Evolutionary conservation across 2,797 vertebrate species (phyloP), one percentile per base, ranked within the genome.

Genomic region (Hydrocynus forskahlii): DNA sequence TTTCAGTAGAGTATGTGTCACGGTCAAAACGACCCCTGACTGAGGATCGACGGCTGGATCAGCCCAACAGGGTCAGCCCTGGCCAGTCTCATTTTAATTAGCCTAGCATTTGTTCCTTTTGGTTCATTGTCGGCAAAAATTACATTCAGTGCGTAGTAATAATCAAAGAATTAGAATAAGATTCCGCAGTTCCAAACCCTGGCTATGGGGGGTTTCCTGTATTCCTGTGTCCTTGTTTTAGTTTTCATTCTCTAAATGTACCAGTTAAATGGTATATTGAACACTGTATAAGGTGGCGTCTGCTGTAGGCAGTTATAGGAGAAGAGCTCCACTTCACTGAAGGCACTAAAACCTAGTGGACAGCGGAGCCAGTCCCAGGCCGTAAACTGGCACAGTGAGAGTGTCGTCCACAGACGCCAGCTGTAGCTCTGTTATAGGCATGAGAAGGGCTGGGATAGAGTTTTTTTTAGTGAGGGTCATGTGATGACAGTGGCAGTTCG

Each of bases 171-270:
- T 63, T 71, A 45, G 9, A n/a, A 21, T 50, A 23, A 50, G 10
- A 69, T 64, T 76, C 16, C 50, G 2, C 50, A 52, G 50, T 21
- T n/a, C 54, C 5, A 0, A 7, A 1, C 8, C n/a, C 19, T 21
- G 55, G 19, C n/a, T 59, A n/a, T n/a, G n/a, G n/a, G n/a, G n/a
- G n/a, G n/a, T n/a, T n/a, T n/a, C n/a, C n/a, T n/a, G n/a, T n/a
- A n/a, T 55, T 68, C 70, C 85, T 83, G 76, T 85, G 87, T 85
- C 89, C 88, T 88, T 25, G 54, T 52, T 78, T 77, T 81, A 59
- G 35, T 35, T 35, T 35, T 35, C 4, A 35, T 35, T 35, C 74
- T 92, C 80, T 86, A 92, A 88, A 92, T 93, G 91, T 91, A 92
- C 91, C 91, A 88, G 88, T 87, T 88, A 90, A 87, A 82, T n/a